Conservation (phyloP, 2,888 invertebrate genomes). For the Rutpela maculata region DNA sequence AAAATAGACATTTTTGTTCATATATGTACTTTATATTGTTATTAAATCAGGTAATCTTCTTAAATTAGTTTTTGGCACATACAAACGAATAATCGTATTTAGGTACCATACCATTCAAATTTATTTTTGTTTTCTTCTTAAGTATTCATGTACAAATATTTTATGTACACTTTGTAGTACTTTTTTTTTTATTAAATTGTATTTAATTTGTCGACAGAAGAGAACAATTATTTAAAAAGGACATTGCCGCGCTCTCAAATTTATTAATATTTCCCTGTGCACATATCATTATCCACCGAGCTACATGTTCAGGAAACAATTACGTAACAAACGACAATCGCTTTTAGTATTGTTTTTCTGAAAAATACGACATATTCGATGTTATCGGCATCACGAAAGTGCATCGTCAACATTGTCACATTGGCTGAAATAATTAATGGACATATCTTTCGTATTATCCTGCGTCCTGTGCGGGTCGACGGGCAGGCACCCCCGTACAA, state of each 20-base stretch:
- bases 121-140: no score
- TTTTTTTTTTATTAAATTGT: no score
- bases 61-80: no score
- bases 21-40: no score
- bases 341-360: constrained; percentile 26
- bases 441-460: constrained; percentile 28
- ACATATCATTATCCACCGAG: constrained; percentile 14
- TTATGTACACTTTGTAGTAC: no score
- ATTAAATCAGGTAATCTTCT: no score
- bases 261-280: background rate
- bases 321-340: constrained; percentile 36
- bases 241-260: background rate
- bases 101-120: no score
- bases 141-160: no score
- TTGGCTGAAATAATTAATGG: constrained; percentile 44
- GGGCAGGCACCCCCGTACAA: constrained; percentile 47
- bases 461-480: constrained; percentile 19
- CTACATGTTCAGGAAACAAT: constrained; percentile 46
- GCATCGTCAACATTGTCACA: constrained; percentile 46
- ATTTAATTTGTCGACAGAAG: no score
- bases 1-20: no score
- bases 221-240: background rate
- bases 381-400: constrained; percentile 49
- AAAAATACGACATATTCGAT: constrained; percentile 42
- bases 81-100: no score